A percentile compares a stretch with the other conserved stretches of the same genome.
These are phyloP conservation scores for Pangasius sanitwongsei DNA, from an alignment of 2,797 vertebrate genomes.

Conservation along the genomic window DNA sequence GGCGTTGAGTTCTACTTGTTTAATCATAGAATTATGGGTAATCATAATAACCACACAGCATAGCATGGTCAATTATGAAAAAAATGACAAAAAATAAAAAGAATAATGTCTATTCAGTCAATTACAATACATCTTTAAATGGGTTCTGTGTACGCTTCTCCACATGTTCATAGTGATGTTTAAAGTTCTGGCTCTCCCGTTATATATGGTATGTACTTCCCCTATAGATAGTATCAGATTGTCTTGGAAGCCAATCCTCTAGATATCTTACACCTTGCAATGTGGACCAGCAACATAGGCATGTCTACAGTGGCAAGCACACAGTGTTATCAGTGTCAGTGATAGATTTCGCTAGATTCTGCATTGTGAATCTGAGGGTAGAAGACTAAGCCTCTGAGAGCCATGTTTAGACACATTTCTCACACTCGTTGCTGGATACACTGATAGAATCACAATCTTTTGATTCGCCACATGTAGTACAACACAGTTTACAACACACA, in stretches of 20 bases:
- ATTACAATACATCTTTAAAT: background rate
- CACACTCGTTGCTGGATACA: background rate
- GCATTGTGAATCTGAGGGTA: background rate
- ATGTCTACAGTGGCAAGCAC: background rate
- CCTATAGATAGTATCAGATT: background rate
- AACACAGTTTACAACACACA: background rate
- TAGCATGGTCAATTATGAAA: background rate
- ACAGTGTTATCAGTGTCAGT: background rate
- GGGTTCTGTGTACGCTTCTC: background rate
- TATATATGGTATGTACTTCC: background rate
- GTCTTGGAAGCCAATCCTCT: background rate
- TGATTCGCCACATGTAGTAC: background rate
- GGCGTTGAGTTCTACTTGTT: background rate
- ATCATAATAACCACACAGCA: background rate
- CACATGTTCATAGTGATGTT: background rate
- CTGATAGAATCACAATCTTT: background rate
- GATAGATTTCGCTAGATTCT: background rate
- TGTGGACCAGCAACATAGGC: background rate
- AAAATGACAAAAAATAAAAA: background rate
- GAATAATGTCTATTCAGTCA: background rate
- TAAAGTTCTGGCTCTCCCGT: background rate
- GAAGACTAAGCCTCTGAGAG: background rate
- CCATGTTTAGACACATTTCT: background rate
- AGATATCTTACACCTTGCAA: background rate
- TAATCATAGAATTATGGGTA: background rate